Evolutionary conservation across 2,797 vertebrate species (phyloP).

Genomic region (Lagorchestes hirsutus): DNA sequence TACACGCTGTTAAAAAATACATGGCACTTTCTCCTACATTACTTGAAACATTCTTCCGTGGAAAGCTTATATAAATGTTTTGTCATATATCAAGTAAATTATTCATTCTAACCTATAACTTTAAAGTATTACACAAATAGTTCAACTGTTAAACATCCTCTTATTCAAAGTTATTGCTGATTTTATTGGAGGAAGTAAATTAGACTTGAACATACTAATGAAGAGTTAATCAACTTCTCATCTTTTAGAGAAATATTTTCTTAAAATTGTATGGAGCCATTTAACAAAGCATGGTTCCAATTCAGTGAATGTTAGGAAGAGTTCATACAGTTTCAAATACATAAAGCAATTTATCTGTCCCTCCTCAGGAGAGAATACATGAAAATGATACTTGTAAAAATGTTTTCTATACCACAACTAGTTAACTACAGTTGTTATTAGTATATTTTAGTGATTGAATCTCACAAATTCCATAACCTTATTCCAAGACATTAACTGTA

Average conservation of each 20-base stretch:
- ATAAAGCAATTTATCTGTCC: not conserved
- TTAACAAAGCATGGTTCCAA: not conserved
- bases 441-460: not conserved
- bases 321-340: not conserved
- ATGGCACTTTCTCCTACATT: not conserved
- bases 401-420: not conserved
- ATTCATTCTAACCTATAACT: not conserved
- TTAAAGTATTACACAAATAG: not conserved
- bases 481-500: not conserved
- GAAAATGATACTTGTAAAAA: not conserved
- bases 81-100: not conserved
- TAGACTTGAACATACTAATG: not conserved
- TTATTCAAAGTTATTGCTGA: not conserved
- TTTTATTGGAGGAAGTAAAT: conserved; percentile 1
- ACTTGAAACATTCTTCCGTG: not conserved
- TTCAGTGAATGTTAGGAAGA: not conserved
- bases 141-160: not conserved
- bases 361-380: not conserved
- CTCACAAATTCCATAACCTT: not conserved
- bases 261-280: not conserved
- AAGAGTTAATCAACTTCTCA: not conserved
- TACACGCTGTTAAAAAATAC: conserved; percentile 3
- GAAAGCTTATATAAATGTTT: not conserved
- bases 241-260: not conserved
- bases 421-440: not conserved